phyloP scores from a whole-genome alignment of 1,140 invertebrate species.

The Hermatobates lingyangjiaoensis region DNA sequence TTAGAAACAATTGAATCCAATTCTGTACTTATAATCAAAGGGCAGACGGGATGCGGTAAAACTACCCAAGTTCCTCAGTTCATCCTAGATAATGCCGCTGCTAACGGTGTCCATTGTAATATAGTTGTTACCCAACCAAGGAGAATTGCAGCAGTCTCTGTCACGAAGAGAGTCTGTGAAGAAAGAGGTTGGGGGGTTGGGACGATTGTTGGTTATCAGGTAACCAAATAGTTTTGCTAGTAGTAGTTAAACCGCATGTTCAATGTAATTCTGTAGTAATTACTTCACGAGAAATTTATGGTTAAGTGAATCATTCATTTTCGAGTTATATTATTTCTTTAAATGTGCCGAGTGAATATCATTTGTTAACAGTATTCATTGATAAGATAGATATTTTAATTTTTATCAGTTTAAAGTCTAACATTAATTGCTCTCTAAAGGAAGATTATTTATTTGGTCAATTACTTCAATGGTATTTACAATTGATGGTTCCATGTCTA shows the following conservation, averaged over 20 bases:
- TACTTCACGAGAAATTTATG: too few species aligned
- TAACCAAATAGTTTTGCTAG: too few species aligned
- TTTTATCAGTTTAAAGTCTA: too few species aligned
- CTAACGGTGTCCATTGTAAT: conserved; percentile 41
- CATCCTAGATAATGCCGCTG: conserved; percentile 53
- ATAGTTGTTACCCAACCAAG: conserved; percentile 78
- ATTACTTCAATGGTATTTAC: neutral
- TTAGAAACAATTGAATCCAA: conserved; percentile 40
- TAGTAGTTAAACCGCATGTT: neutral
- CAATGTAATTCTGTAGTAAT: neutral
- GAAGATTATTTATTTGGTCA: neutral
- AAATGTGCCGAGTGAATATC: too few species aligned
- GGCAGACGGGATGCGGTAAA: conserved; percentile 62
- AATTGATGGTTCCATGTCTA: neutral
- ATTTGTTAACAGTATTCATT: too few species aligned
- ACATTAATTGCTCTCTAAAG: neutral
- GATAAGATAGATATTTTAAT: too few species aligned
- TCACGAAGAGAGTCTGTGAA: conserved; percentile 54
- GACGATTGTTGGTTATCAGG: conserved; percentile 65
- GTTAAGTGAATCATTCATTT: too few species aligned
- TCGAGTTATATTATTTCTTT: too few species aligned
- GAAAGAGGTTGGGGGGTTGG: conserved; percentile 60
- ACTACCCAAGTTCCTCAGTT: conserved; percentile 78
- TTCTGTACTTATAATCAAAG: conserved; percentile 63
- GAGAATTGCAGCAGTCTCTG: conserved; percentile 63